phyloP scores from a whole-genome alignment of 2,113 vertebrate species.

The Marcusenius ussheri region DNA sequence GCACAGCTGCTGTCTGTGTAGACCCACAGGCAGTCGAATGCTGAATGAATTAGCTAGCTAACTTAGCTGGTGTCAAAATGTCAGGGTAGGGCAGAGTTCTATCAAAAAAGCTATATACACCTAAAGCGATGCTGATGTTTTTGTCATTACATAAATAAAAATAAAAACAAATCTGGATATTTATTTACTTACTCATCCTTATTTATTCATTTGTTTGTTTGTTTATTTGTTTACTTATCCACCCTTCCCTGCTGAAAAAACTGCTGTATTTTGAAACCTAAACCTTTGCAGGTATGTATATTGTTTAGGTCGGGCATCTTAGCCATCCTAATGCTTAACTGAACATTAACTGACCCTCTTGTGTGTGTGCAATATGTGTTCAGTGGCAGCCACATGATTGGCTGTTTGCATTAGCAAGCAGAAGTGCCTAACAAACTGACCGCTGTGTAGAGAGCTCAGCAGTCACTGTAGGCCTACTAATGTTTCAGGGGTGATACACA shows the following conservation, averaged over 20 bases:
- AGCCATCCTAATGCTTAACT: not conserved
- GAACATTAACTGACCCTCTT: not conserved
- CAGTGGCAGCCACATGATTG: not conserved
- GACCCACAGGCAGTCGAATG: not conserved
- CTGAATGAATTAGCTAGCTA: not conserved
- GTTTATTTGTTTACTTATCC: not conserved
- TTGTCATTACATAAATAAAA: not conserved
- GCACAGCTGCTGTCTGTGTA: not conserved
- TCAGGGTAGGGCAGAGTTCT: not conserved
- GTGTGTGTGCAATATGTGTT: not conserved
- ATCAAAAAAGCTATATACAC: not conserved
- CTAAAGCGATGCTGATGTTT: not conserved
- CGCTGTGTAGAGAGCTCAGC: not conserved
- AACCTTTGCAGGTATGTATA: not conserved
- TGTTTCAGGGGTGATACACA: not conserved
- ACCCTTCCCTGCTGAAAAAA: not conserved
- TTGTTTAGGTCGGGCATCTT: not conserved
- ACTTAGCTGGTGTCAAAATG: not conserved
- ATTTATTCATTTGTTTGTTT: not conserved
- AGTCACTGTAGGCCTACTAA: not conserved
- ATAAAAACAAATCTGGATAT: not conserved
- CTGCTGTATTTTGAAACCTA: not conserved
- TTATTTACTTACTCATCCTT: not conserved
- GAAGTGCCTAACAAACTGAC: not conserved
- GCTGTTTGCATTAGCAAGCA: not conserved